phyloP scores from a whole-genome alignment of 2,113 vertebrate genomes.

The Panthera uncia region DNA sequence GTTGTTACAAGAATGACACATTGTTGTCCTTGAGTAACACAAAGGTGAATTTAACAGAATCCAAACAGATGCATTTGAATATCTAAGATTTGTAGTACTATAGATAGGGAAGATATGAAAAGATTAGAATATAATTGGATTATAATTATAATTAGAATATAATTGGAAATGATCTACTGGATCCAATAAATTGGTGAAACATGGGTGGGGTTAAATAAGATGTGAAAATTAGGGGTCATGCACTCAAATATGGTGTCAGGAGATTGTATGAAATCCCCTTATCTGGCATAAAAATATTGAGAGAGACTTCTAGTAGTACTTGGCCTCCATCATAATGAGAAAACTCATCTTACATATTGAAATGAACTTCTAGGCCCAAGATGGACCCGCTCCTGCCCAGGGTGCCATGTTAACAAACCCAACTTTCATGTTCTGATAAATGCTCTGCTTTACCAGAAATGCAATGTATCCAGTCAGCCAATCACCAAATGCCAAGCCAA shows the following conservation, averaged over 20 bases:
- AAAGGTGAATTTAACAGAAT: background rate
- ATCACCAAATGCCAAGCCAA: no score
- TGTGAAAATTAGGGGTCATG: background rate
- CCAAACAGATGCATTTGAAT: background rate
- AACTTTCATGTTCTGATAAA: background rate
- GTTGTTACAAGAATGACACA: background rate
- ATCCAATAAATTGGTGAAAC: background rate
- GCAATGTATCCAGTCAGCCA: background rate
- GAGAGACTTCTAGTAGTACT: background rate
- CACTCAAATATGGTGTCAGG: background rate
- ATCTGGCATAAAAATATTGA: background rate
- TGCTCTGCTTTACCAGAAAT: background rate
- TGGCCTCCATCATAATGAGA: background rate
- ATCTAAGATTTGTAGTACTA: background rate
- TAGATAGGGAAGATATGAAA: background rate
- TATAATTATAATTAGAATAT: background rate
- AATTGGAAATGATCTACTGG: background rate
- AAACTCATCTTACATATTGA: background rate
- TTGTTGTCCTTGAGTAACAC: background rate
- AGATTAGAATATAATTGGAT: background rate
- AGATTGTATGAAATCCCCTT: background rate
- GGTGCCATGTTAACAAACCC: background rate
- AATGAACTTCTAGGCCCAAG: background rate
- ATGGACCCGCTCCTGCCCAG: background rate
- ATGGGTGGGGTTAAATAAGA: background rate